Base-by-base conservation (phyloP, 2,113 vertebrate genomes). In the Deroptyus accipitrinus region DNA sequence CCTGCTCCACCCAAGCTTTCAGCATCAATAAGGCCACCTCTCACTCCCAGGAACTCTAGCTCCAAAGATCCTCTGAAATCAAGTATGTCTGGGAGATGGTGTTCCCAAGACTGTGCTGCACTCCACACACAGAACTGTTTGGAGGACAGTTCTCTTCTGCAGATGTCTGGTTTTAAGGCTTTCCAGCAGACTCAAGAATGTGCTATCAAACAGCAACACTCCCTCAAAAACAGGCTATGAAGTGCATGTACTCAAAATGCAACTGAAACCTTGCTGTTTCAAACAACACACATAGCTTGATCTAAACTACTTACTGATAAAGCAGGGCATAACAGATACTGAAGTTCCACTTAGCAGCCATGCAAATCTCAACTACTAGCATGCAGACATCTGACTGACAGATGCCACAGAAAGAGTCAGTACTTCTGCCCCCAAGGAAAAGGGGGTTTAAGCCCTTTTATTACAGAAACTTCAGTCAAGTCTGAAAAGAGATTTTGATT, bases 351-450 rank as follows among this genome's bases (percentile, higher is more conserved):
- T 63, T 31, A 64, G 77, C 64, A 96, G 37, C 83, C 73, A 51
- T 19, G 64, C 33, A 93, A 95, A 90, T 78, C 64, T 74, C 86
- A 78, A 22, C 48, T 67, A 51, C 46, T 17, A 33, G n/a, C 61
- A 91, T 25, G 16, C 51, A 59, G 57, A 59, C 33, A 16, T 35
- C 33, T 35, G 83, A 92, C 41, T 85, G 66, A 64, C 66, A 77
- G 77, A 87, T 52, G 94, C 27, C 2, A 7, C 52, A 90, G 41
- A 54, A 86, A 37, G 23, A 92, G 46, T 42, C 42, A 22, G 23
- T 35, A 54, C 59, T 92, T 84, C 92, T 86, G 72, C 83, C 91
- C 88, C 72, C 88, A 72, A 91, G 88, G 68, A 89, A 94, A 86
- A 81, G 13, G 18, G 39, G 16, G 13, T 3, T 92, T 94, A 92